Evolutionary conservation across 2,113 vertebrate genomes (phyloP), one percentile per base, ranked within the genome.

Genomic region (Rhinoptilus africanus): DNA sequence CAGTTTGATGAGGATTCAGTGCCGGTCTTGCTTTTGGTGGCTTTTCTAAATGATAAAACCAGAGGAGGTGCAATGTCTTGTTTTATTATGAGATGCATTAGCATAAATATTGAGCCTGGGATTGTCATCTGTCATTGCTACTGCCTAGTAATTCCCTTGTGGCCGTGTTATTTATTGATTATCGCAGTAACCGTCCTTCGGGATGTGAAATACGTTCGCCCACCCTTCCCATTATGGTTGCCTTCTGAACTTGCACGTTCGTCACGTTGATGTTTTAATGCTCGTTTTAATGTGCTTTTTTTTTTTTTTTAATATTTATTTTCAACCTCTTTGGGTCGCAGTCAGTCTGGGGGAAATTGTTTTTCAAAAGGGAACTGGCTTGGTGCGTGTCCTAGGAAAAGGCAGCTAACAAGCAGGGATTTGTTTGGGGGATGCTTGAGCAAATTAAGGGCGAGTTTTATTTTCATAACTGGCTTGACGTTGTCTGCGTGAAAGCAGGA

Each of bases 141-240:
- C 53, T 82, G 56, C 75, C 85, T 96, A 59, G 68, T 95, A 96
- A 89, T 96, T 94, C 72, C 80, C 5, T 92, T 88, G 94, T 91
- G 95, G 88, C 91, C 85, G 1, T 73, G 37, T 62, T 93, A 8
- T 69, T 57, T 92, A 94, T 96, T 96, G 95, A 97, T 97, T 89
- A 63, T 64, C 72, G 67, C 79, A 41, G 71, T 68, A 91, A 62
- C 88, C 48, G 24, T 89, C 54, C 88, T 88, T 89, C 8, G 26
- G 85, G 87, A 77, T 81, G 74, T 94, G 95, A 97, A 94, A 91
- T 96, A 63, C 13, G 28, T 96, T 92, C 64, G 86, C 85, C 95
- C 77, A 41, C 71, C 95, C 86, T 93, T 77, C 66, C 89, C 74
- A 16, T 92, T 81, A 83, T 35, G 71, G 63, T 96, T 98, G 96